Evolutionary conservation across 2,113 vertebrate genomes (phyloP).

Genomic region (Mirounga angustirostris): DNA sequence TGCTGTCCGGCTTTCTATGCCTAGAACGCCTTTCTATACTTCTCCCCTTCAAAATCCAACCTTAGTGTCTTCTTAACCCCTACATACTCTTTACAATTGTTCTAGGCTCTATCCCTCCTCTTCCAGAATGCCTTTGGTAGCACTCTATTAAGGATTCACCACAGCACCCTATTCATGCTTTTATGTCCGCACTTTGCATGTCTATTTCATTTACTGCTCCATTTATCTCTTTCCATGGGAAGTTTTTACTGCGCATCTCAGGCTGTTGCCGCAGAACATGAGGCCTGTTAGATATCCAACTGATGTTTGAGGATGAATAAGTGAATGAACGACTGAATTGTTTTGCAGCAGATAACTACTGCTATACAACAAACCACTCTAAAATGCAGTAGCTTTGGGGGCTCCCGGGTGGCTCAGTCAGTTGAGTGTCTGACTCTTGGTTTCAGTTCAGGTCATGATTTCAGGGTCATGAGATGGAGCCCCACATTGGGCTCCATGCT

Average conservation of each 20-base stretch:
- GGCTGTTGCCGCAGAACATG: background rate
- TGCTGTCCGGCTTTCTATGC: fast-evolving
- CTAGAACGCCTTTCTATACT: background rate
- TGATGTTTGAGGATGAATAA: background rate
- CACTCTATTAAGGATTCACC: background rate
- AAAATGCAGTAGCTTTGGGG: background rate
- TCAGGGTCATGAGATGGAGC: background rate
- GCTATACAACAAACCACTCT: background rate
- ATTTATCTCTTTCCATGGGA: background rate
- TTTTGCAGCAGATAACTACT: background rate
- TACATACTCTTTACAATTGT: background rate
- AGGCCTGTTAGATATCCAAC: background rate
- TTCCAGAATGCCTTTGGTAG: background rate
- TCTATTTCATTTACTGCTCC: background rate
- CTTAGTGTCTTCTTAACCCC: background rate
- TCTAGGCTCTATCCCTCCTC: too few species aligned
- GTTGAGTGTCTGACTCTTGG: background rate
- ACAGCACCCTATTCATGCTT: fast-evolving
- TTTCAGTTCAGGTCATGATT: background rate
- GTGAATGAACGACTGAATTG: background rate
- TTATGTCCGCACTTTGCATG: background rate
- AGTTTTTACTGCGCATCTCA: background rate
- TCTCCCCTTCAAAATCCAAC: background rate
- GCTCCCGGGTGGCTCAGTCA: background rate
- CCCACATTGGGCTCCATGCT: background rate